Evolutionary conservation across 2,797 vertebrate genomes (phyloP), one percentile per base, ranked within the genome.

Genomic region (Enteromius radiatus): DNA sequence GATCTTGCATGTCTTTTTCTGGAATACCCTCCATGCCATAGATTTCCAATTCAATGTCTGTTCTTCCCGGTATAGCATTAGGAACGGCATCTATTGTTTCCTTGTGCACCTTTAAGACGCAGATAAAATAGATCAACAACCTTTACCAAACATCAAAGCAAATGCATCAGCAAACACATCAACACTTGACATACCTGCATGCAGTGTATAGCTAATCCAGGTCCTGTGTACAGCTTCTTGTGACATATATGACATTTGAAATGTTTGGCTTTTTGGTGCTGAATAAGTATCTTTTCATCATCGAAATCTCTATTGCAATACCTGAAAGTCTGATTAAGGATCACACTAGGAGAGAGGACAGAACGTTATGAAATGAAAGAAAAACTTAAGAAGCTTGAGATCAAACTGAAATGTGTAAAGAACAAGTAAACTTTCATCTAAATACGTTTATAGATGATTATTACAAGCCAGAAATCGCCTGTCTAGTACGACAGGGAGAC

Each of bases 161-260:
- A 77, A 12, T 26, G 23, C n/a, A 23, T 31, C 56, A n/a, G 15
- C 33, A 33, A 15, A n/a, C 4, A 14, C 36, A n/a, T 17, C 0
- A 80, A 23, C 64, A 11, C n/a, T 33, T 0, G 9, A 19, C 17
- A 56, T 78, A 99, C 98, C 97, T 99, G 98, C 98, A 99, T 99
- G 90, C 98, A 99, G 85, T 99, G 98, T 90, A 99, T 99, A 64
- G 97, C 98, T 92, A 99, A 93, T 17, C 98, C 98, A 71, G 98
- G 98, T 76, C 98, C 98, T 17, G 98, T 99, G 83, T 99, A 99
- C 61, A 99, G 88, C 85, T 99, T 99, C 90, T 99, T 99, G 89
- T 99, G 98, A 91, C 98, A 99, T 91, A 99, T 99, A 76, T 99
- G 98, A 86, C 98, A 99, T 94, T 99, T 99, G 89, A 99, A 99